Percentiles rank a stretch among this genome's conserved stretches.
Evolutionary conservation across 2,113 vertebrate genomes (phyloP).

Genomic region (Microcebus griseorufus): DNA sequence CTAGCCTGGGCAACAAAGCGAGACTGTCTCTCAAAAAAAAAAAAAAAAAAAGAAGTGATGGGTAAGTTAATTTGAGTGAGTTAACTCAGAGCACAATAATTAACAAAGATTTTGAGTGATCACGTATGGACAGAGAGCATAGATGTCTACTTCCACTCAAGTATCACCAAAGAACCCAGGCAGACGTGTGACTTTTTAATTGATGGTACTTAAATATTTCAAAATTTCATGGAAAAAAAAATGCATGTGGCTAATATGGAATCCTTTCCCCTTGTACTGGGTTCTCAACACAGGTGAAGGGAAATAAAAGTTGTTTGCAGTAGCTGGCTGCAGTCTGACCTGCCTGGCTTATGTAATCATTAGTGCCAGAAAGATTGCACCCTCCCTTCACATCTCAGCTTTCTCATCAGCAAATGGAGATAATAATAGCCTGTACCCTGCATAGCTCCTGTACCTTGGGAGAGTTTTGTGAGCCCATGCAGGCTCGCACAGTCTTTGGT

Average conservation of each 20-base stretch:
- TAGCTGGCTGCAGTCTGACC: neutral
- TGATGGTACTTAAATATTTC: neutral
- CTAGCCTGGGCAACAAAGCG: too few relatives aligned
- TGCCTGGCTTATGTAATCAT: neutral
- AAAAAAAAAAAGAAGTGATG: neutral
- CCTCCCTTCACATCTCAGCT: neutral
- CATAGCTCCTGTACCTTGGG: neutral
- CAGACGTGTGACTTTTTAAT: neutral
- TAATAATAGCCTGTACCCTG: neutral
- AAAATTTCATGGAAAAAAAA: neutral
- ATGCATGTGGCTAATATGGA: neutral
- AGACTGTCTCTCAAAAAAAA: neutral
- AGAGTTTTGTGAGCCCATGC: neutral
- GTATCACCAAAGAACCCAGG: neutral
- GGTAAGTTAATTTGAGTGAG: too few relatives aligned
- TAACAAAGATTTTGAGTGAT: neutral
- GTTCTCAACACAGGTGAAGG: neutral
- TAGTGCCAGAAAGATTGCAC: too few relatives aligned
- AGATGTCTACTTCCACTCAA: neutral
- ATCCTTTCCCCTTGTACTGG: neutral
- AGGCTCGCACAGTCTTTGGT: accelerated
- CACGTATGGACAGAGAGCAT: neutral
- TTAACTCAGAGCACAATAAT: neutral
- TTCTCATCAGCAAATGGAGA: neutral
- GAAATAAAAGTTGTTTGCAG: neutral